phyloP scores from a whole-genome alignment of 2,113 vertebrate genomes.

The Eudyptes chrysolophus region DNA sequence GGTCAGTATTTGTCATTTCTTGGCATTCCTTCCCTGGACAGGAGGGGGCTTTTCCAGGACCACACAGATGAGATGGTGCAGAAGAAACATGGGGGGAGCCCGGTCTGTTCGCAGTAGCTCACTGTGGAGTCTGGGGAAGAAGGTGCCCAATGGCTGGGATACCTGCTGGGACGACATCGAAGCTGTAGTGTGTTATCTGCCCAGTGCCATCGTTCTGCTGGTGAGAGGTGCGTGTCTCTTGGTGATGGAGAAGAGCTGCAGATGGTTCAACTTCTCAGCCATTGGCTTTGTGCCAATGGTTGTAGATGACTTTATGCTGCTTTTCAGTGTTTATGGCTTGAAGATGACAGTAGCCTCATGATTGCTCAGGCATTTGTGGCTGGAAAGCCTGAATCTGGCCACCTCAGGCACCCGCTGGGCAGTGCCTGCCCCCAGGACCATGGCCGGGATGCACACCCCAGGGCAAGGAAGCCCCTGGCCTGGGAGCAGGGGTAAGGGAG shows the following conservation, averaged over 20 bases:
- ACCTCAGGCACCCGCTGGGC: not conserved
- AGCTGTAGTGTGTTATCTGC: not conserved
- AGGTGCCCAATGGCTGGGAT: not conserved
- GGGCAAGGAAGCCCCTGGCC: not conserved
- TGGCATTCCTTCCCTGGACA: not conserved
- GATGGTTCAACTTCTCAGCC: not conserved
- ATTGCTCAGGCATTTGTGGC: not conserved
- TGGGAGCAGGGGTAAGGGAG: not conserved
- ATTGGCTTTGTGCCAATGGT: not conserved
- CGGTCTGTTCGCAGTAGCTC: not conserved
- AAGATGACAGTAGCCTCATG: not conserved
- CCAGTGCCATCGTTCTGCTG: not conserved
- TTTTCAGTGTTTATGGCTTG: not conserved
- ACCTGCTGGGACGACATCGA: not conserved
- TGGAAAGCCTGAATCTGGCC: not conserved
- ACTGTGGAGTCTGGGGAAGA: not conserved
- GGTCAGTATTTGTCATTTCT: not conserved
- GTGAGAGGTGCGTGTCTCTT: not conserved
- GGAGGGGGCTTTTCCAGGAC: not conserved
- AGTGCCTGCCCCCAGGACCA: not conserved
- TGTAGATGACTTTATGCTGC: not conserved
- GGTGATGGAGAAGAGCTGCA: not conserved
- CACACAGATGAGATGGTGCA: not conserved
- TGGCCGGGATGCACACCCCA: rapidly evolving
- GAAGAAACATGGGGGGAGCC: rapidly evolving